Conservation (phyloP, 2,113 vertebrate genomes). For the Coptodon rendalli region DNA sequence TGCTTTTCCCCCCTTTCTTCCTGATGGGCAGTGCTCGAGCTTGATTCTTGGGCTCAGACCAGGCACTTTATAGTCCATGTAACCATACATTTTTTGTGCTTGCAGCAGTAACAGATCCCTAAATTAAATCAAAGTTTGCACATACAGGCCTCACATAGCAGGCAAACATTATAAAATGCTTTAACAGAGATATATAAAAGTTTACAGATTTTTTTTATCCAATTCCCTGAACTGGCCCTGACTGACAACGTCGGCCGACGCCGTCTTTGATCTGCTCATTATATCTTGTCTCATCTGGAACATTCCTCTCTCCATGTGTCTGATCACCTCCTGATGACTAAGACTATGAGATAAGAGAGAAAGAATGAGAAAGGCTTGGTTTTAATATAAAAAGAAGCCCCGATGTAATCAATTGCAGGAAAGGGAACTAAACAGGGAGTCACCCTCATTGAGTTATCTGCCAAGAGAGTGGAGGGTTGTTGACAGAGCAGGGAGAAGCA, state of each 20-base stretch:
- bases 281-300: slow-evolving; percentile 8
- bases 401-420: slow-evolving; percentile 36
- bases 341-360: slow-evolving; percentile 22
- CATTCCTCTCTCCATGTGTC: slow-evolving; percentile 24
- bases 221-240: background rate
- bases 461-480: slow-evolving; percentile 6
- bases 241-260: background rate
- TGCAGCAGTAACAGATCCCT: slow-evolving; percentile 35
- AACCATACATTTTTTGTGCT: slow-evolving; percentile 39
- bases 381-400: slow-evolving; percentile 35
- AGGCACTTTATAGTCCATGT: slow-evolving; percentile 51
- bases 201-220: background rate
- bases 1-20: background rate
- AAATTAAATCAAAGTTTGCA: background rate
- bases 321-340: slow-evolving; percentile 51
- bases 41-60: slow-evolving; percentile 28
- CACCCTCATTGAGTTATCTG: slow-evolving; percentile 1
- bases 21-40: slow-evolving; percentile 17
- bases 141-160: background rate
- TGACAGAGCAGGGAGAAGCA: slow-evolving; percentile 14
- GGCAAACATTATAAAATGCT: background rate
- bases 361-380: slow-evolving; percentile 27
- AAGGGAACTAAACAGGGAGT: slow-evolving; percentile 28
- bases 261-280: slow-evolving; percentile 8
- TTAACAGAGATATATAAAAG: background rate